Percentiles rank a stretch among this genome's conserved stretches.
phyloP scores from a whole-genome alignment of 2,797 vertebrate genomes.

The Bradypus variegatus region DNA sequence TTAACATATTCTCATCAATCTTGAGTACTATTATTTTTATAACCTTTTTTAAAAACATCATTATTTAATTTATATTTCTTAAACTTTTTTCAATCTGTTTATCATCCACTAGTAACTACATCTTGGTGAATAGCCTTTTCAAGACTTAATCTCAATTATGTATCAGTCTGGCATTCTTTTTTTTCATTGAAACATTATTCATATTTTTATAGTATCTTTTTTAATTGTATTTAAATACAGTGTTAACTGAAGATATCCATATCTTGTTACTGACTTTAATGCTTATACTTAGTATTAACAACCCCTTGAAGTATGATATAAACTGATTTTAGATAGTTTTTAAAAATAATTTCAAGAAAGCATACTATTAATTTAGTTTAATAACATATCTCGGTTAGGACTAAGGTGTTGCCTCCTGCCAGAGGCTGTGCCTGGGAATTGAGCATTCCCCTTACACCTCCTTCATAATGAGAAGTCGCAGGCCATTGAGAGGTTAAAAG shows the following conservation, averaged over 20 bases:
- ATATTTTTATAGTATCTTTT: background rate
- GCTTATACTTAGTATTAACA: background rate
- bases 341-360: background rate
- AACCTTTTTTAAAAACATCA: background rate
- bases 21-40: background rate
- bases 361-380: background rate
- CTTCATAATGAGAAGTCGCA: too few species aligned
- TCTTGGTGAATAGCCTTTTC: background rate
- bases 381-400: background rate
- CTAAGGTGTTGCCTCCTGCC: too few species aligned
- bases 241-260: background rate
- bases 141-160: background rate
- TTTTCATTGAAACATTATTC: background rate
- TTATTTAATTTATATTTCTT: background rate
- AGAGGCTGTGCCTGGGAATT: too few species aligned
- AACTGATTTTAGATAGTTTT: conserved; percentile 1
- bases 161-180: background rate
- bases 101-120: background rate
- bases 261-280: background rate
- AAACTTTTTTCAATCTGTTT: background rate
- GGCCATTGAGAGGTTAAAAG: too few species aligned
- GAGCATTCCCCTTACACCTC: too few species aligned
- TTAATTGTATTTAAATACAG: background rate
- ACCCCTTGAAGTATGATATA: background rate
- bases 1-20: background rate